Base-by-base conservation (phyloP, 2,797 vertebrate genomes). In the Lagocephalus sceleratus region DNA sequence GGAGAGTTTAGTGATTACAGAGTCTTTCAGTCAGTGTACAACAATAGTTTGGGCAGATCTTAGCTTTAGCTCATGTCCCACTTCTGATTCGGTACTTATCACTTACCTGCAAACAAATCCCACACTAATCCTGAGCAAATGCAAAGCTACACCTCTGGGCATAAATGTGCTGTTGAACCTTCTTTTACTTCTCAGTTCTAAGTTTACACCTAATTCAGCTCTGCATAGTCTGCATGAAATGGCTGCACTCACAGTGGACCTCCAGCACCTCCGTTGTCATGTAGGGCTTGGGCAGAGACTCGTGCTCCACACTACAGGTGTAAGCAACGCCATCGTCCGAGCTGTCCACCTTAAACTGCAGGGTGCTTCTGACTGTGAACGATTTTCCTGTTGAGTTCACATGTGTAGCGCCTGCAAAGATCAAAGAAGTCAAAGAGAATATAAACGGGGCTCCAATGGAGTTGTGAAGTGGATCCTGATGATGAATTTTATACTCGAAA, bases 191-290 rank as follows among this genome's bases (percentile, higher is more conserved):
- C 63, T 79, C 73, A 60, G 45, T 71, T 29, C 68, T 74, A 77
- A 84, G 80, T 63, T 70, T 11, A 16, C 15, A n/a, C 61, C 50
- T 71, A 76, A 83, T 77, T 74, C 71, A 54, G 53, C 8, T 75
- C 72, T 71, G 51, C 54, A 40, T 16, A 32, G 26, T 35, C 62
- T 52, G 45, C 55, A 21, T 46, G 12, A 35, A 14, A 35, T 35
- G 51, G 60, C 56, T 51, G 51, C 71, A 96, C 97, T 98, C 92
- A 99, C 97, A 99, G 88, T 98, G 94, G 83, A 99, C 96, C 91
- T 97, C 94, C 91, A 99, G 92, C 77, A 96, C 93, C 87, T 98
- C 95, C 35, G 92, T 96, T 71, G 94, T 94, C 88, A 94, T 92
- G 84, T 98, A 94, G 53, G 96, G 94, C 55, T 90, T 92, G 48